Evolutionary conservation across 2,113 vertebrate species (phyloP).

Genomic region (Otis tarda): DNA sequence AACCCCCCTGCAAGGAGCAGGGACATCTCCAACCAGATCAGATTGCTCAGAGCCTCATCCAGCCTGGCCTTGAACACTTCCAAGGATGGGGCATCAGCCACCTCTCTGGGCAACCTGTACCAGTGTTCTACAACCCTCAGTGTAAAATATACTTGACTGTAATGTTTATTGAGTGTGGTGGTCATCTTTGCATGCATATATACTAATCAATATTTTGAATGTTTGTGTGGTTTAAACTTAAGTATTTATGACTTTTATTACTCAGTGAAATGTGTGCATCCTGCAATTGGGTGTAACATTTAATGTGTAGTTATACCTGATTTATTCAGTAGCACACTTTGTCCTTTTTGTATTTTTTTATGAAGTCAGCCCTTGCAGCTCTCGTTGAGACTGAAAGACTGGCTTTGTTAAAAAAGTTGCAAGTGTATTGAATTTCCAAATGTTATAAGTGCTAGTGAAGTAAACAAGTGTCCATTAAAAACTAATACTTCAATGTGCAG

Average conservation of each 20-base stretch:
- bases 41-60: no score
- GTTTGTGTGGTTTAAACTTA: not conserved
- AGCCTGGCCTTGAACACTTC: no score
- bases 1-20: no score
- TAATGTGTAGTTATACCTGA: not conserved
- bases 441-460: not conserved
- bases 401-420: not conserved
- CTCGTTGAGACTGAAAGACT: not conserved
- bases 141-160: not conserved
- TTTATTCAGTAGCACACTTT: not conserved
- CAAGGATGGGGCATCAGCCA: no score
- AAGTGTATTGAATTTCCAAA: no score
- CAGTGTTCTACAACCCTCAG: not conserved
- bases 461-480: not conserved
- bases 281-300: not conserved
- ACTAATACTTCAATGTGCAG: not conserved
- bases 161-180: not conserved
- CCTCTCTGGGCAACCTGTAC: no score
- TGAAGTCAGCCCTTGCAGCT: not conserved
- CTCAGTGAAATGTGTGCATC: not conserved
- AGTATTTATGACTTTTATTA: not conserved
- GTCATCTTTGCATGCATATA: not conserved
- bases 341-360: not conserved
- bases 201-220: not conserved
- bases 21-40: no score